Base-by-base conservation (phyloP, 2,113 vertebrate species). In the Coracopsis vasa region DNA sequence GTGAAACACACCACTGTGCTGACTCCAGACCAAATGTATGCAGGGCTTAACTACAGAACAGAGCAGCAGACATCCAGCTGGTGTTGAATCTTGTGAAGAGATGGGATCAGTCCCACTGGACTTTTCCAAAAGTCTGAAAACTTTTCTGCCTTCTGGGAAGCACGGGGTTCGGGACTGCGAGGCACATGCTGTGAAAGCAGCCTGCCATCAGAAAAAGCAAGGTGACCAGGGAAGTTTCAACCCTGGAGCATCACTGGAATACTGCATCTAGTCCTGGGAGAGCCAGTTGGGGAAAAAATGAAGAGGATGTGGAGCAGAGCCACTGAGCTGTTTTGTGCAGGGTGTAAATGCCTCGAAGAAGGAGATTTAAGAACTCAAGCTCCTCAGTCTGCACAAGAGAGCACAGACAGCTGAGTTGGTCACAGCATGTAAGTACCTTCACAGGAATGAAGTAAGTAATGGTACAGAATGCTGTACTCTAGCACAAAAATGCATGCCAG, bases 261-360 rank as follows among this genome's bases (percentile, higher is more conserved):
- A 81, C 7, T 24, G 37, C 20, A 44, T 18, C 39, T 14, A 3
- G 3, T 50, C 24, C 80, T 64, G 53, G 35, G 20, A 86, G 48
- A 53, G 10, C 9, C 44, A 41, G 15, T 0, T 41, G 37, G 44
- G 60, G 1, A 14, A 8, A 54, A 42, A 10, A 61, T 4, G 7
- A 16, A 20, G 35, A 35, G 33, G 47, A 25, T 7, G 15, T 3
- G 1, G 35, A 80, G 37, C 72, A 82, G 74, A 92, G 69, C 10
- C 18, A 48, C 62, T 5, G 27, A 61, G 24, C 25, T 65, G 54
- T 21, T 60, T 20, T 10, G 10, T 41, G 41, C 33, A 35, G 20
- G 28, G 66, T 67, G 48, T 19, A 77, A 73, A 56, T 23, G 44
- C 28, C 66, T 53, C 3, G 0, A 41, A 51, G 37, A 0, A 19